phyloP scores from a whole-genome alignment of 2,888 invertebrate species.

The Hypomecis punctinalis region DNA sequence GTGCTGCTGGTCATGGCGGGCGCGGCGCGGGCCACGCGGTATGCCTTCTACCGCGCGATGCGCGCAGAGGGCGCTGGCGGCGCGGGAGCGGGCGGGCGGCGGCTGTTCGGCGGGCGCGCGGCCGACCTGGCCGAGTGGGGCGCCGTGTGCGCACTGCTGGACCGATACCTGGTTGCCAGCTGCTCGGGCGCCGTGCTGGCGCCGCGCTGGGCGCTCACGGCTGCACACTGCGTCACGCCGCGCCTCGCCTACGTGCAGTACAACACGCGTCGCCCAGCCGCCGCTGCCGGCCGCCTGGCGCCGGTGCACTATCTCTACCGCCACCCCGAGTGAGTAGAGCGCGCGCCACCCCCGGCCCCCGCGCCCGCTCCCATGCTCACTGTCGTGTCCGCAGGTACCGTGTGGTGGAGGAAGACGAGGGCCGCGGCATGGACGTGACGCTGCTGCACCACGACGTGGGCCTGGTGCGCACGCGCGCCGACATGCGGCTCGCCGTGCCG shows the following conservation, averaged over 20 bases:
- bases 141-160: constrained; percentile 63
- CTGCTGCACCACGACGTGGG: constrained; percentile 75
- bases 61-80: constrained; percentile 23
- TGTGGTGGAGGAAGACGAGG: constrained; percentile 63
- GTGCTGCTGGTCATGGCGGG: constrained; percentile 24
- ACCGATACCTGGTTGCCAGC: constrained; percentile 63
- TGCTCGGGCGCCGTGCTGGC: constrained; percentile 68
- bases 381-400: constrained; percentile 52
- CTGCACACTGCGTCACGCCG: constrained; percentile 71
- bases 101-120: constrained; percentile 68
- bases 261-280: constrained; percentile 57
- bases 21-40: constrained; percentile 34
- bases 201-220: constrained; percentile 72
- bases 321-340: constrained; percentile 62
- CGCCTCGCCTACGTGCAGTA: constrained; percentile 65
- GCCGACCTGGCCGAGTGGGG: constrained; percentile 53
- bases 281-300: constrained; percentile 52
- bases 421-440: constrained; percentile 67
- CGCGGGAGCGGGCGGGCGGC: constrained; percentile 47
- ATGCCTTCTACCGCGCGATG: constrained; percentile 58
- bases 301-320: constrained; percentile 63
- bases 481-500: constrained; percentile 51
- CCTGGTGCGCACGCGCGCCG: constrained; percentile 63
- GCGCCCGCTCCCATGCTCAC: neutral
- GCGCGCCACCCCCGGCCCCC: neutral